Evolutionary conservation across 2,797 vertebrate genomes (phyloP), one percentile per base, ranked within the genome.

Genomic region (Sebastes taczanowskii): DNA sequence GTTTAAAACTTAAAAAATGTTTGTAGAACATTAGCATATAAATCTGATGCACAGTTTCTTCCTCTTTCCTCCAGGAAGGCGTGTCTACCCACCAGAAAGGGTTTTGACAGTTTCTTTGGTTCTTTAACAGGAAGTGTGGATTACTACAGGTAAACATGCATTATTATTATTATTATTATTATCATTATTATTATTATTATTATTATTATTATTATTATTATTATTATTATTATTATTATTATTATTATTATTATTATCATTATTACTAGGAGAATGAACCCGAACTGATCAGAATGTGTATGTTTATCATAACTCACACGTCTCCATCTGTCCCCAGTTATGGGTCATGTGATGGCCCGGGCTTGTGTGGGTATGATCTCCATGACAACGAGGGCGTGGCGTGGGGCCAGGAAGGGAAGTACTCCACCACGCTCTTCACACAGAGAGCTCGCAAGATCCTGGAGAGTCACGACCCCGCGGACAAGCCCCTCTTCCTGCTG

Each of bases 71-170:
- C 5, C 65, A 94, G 93, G 83, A 94, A 88, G 77, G 89, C 91
- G 2, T 99, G 98, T 69, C 94, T 99, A 86, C 98, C 98, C 42
- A 99, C 98, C 2, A 96, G 97, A 2, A 96, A 97, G 32, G 98
- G 98, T 16, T 99, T 99, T 0, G 95, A 99, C 94, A 97, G 94
- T 67, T 99, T 98, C 95, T 96, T 99, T 73, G 98, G 98, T 68
- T 99, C 98, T 0, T 87, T 99, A 89, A 99, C 98, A 0, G 98
- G 98, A 87, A 99, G 98, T 0, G 98, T 99, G 86, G 97, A 99
- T 92, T 98, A 99, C 87, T 99, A 99, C 89, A 98, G 91, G 94
- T 94, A 67, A 77, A 18, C 10, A 2, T 3, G 1, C 4, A 3
- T 13, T 3, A 13, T 3, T 7, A 23, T 1, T 2, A n/a, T 1